Evolutionary conservation across 1,140 invertebrate genomes (phyloP).

Genomic region (Meteorus sp.): DNA sequence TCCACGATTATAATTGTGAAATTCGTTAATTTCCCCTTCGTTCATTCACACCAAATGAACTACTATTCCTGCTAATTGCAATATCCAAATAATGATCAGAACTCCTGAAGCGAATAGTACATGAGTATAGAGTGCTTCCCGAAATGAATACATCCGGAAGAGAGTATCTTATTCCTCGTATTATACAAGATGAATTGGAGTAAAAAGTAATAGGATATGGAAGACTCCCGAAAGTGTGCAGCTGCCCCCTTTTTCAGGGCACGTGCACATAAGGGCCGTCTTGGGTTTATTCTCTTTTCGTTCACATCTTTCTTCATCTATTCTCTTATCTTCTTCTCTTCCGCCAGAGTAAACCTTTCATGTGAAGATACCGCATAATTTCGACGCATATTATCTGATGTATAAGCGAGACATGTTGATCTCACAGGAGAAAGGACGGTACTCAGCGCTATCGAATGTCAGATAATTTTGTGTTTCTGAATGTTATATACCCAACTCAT

Average conservation of each 20-base stretch:
- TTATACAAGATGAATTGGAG: conserved; percentile 23
- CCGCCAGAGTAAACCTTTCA: conserved; percentile 2
- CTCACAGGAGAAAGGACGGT: no score
- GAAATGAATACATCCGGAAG: conserved; percentile 39
- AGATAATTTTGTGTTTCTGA: no score
- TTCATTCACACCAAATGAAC: no score
- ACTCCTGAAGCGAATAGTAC: no score
- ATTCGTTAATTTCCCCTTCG: no score
- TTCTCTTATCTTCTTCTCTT: neutral
- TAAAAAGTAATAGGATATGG: conserved; percentile 14
- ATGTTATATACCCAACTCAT: no score
- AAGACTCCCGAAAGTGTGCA: conserved; percentile 23
- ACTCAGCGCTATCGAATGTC: no score
- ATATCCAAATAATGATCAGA: no score
- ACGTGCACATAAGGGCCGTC: conserved; percentile 32
- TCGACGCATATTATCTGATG: conserved; percentile 22
- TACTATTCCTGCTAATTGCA: no score
- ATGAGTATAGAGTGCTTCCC: no score
- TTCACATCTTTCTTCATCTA: neutral
- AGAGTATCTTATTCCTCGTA: conserved; percentile 39
- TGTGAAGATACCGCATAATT: neutral
- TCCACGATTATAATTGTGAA: no score
- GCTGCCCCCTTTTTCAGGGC: conserved; percentile 29
- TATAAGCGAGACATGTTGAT: conserved; percentile 17
- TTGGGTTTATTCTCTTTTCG: conserved; percentile 13